phyloP scores from a whole-genome alignment of 2,113 vertebrate genomes.

The Onychostoma macrolepis region DNA sequence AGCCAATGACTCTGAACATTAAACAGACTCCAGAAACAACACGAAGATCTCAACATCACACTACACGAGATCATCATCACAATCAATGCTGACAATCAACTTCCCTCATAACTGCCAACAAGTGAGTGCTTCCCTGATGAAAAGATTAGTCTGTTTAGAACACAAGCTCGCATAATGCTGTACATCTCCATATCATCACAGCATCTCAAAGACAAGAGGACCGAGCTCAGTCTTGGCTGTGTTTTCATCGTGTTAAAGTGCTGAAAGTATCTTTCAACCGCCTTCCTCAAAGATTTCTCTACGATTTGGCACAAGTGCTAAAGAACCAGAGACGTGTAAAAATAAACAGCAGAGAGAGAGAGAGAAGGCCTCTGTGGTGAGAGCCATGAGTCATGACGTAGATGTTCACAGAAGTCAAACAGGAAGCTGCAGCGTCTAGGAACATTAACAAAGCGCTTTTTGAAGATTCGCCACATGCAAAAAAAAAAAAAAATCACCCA shows the following conservation, averaged over 20 bases:
- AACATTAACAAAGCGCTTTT: not conserved
- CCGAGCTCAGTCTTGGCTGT: not conserved
- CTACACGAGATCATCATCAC: not conserved
- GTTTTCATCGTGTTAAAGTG: not conserved
- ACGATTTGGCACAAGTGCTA: not conserved
- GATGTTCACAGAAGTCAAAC: conserved; percentile 9
- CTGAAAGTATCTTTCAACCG: not conserved
- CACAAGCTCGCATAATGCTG: not conserved
- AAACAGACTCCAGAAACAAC: not conserved
- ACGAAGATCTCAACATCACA: not conserved
- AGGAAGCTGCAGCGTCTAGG: not conserved
- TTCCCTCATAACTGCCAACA: not conserved
- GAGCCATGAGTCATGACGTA: conserved; percentile 10
- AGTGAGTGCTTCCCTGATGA: not conserved
- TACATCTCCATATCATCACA: not conserved
- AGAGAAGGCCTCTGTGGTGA: not conserved
- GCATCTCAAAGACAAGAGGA: not conserved
- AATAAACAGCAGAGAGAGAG: not conserved
- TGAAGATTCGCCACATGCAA: not conserved
- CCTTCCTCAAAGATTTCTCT: not conserved
- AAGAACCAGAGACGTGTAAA: not conserved
- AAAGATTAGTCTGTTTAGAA: not conserved
- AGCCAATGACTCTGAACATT: not conserved
- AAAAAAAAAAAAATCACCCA: no score
- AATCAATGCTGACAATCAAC: not conserved